Evolutionary conservation across 2,797 vertebrate genomes (phyloP).

Genomic region (Gallirallus australis): DNA sequence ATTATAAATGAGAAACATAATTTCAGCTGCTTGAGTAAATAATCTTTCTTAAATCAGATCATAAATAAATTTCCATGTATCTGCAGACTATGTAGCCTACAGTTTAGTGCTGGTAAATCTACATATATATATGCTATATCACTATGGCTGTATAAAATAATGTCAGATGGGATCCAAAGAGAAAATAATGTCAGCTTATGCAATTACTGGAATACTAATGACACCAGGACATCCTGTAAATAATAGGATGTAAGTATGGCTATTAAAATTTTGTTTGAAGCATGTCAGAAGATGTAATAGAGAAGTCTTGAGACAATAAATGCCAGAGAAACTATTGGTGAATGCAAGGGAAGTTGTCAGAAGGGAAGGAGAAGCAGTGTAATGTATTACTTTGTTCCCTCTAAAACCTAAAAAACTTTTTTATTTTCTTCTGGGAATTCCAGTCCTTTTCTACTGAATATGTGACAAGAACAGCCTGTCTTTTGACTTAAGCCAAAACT

Average conservation of each 20-base stretch:
- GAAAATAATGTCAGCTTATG: background rate
- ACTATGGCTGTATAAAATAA: background rate
- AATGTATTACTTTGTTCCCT: background rate
- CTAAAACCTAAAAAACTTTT: background rate
- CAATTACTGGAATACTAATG: background rate
- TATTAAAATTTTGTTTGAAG: constrained; percentile 6
- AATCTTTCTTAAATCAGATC: constrained; percentile 12
- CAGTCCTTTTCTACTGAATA: background rate
- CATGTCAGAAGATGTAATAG: background rate
- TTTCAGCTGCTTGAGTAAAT: constrained; percentile 15
- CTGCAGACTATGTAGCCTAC: background rate
- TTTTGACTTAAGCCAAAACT: background rate
- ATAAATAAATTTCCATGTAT: background rate
- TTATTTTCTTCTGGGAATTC: background rate
- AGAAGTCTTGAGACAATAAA: background rate
- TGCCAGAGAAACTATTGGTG: background rate
- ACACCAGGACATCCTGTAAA: background rate
- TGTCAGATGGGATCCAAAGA: background rate
- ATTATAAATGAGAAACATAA: constrained; percentile 43
- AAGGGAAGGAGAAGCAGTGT: background rate
- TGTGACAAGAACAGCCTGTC: no score
- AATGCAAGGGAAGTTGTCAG: background rate
- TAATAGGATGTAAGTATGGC: background rate
- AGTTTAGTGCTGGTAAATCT: background rate
- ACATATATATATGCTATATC: background rate